Evolutionary conservation across 2,888 invertebrate genomes (phyloP).

Genomic region (Bombylius major): DNA sequence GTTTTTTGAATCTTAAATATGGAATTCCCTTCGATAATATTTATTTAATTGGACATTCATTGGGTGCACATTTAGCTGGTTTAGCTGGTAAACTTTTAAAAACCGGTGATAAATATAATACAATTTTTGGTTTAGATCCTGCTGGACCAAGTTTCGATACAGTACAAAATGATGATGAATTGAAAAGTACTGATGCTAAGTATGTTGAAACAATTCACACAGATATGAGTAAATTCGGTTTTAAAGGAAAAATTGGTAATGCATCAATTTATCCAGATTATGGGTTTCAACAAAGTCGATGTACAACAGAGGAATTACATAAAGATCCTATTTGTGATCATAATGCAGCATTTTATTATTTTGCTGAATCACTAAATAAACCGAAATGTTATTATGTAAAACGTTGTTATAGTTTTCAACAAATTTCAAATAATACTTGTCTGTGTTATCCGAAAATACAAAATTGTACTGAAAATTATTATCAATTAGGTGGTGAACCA

Average conservation of each 20-base stretch:
- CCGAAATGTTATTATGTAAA: conserved; percentile 4
- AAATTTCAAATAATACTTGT: background rate
- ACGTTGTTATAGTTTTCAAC: conserved; percentile 2
- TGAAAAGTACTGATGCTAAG: background rate
- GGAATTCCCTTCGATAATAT: background rate
- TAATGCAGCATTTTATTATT: conserved; percentile 22
- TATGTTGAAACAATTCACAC: conserved; percentile 38
- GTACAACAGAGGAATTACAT: background rate
- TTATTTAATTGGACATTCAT: background rate
- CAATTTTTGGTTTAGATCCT: conserved; percentile 36
- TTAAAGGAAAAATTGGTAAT: conserved; percentile 29
- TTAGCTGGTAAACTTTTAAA: conserved; percentile 20
- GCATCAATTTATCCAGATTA: conserved; percentile 37
- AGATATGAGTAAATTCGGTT: conserved; percentile 26
- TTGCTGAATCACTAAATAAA: conserved; percentile 10
- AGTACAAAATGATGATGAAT: background rate
- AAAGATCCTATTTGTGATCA: conserved; percentile 14
- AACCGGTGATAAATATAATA: conserved; percentile 30
- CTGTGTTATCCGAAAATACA: background rate
- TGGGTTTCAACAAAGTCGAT: conserved; percentile 32
- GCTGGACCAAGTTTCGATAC: conserved; percentile 19
- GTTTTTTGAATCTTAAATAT: background rate
- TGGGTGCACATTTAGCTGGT: conserved; percentile 1
- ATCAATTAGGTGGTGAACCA: conserved; percentile 34
- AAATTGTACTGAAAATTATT: conserved; percentile 7